Evolutionary conservation across 1,140 invertebrate species (phyloP), one percentile per base, ranked within the genome.

Genomic region (Argopecten irradians): DNA sequence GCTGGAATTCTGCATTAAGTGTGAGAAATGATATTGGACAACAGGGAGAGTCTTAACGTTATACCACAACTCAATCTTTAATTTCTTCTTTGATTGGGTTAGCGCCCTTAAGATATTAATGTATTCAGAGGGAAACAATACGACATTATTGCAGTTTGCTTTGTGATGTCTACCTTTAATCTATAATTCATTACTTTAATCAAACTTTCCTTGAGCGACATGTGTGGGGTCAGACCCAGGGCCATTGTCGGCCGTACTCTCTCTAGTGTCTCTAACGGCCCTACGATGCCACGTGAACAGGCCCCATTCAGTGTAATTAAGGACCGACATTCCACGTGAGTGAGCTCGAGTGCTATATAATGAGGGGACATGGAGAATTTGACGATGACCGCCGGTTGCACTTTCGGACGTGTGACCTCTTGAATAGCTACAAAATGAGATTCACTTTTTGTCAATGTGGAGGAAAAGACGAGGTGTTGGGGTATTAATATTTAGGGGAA

Each of bases 291-390:
- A 28, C 55, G 55, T n/a, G 55, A 71, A n/a, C n/a, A n/a, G n/a
- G 55, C 13, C 55, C 55, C 55, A 22, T 71, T 71, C 22, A 71
- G 28, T 71, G n/a, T 71, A n/a, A 71, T 71, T 71, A 71, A 71
- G 22, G 55, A n/a, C 55, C 28, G 55, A 28, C n/a, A 5, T 71
- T 71, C 55, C 55, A 71, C 22, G 55, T 71, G 55, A 71, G 55
- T 71, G 55, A 71, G 22, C 55, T 71, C 55, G 55, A 71, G 55
- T 71, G 55, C n/a, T 71, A 28, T 71, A 71, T 71, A 71, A 71
- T 71, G 55, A 71, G 55, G 1, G 55, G n/a, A 71, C 55, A 28
- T 71, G 55, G n/a, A 5, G 28, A 71, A 71, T 28, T 28, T 28
- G 55, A 28, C 22, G 55, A 7, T 71, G 55, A 71, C 55, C 55